Evolutionary conservation across 1,140 invertebrate genomes (phyloP).

Genomic region (Mya arenaria): DNA sequence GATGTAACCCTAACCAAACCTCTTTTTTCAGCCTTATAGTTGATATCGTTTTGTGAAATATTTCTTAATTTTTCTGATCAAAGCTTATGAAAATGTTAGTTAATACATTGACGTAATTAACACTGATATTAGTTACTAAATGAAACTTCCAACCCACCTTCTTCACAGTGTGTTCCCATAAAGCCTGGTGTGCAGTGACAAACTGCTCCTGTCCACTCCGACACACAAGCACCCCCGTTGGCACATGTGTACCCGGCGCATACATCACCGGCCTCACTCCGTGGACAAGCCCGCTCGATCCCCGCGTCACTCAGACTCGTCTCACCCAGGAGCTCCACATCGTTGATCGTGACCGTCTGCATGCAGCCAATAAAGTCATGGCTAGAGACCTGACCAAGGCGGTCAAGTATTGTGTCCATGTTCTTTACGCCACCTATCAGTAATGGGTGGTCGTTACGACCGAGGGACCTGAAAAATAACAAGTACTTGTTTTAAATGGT

Average conservation of each 20-base stretch:
- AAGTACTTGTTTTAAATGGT: no score
- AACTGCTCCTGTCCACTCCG: slow-evolving; percentile 86
- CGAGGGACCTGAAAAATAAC: no score
- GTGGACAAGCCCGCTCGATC: slow-evolving; percentile 89
- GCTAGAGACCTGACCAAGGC: slow-evolving; percentile 92
- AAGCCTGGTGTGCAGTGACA: slow-evolving; percentile 85
- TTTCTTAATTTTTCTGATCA: no score
- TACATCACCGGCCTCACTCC: slow-evolving; percentile 79
- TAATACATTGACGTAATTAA: no score
- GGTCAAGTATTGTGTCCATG: slow-evolving; percentile 91
- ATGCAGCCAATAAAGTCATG: slow-evolving; percentile 97
- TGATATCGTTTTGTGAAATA: no score
- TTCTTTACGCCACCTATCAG: slow-evolving; percentile 92
- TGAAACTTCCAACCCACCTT: slow-evolving; percentile 71
- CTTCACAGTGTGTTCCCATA: slow-evolving; percentile 89
- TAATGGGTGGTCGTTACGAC: slow-evolving; percentile 87
- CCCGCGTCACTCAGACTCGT: slow-evolving; percentile 73
- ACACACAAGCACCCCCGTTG: slow-evolving; percentile 87
- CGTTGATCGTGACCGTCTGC: slow-evolving; percentile 94
- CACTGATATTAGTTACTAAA: background rate
- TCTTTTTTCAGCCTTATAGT: no score
- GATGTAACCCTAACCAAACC: no score
- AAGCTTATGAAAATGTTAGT: no score
- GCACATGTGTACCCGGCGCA: slow-evolving; percentile 84
- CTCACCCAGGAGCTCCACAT: slow-evolving; percentile 81